Evolutionary conservation across 2,888 invertebrate genomes (phyloP).

Genomic region (Machimus atricapillus): DNA sequence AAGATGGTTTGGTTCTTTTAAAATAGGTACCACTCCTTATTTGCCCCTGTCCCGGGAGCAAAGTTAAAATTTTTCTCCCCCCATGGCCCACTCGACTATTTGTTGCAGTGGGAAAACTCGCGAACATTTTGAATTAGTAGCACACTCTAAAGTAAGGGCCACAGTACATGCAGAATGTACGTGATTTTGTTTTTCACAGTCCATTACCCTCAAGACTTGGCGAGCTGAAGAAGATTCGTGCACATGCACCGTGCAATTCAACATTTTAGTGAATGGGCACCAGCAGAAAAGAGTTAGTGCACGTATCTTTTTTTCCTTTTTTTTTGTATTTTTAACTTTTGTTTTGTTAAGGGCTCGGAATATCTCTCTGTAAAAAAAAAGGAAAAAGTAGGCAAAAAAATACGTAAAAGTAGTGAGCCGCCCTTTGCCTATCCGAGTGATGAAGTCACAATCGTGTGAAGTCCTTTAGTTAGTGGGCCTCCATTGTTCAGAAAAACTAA

Average conservation of each 20-base stretch:
- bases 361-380: background rate
- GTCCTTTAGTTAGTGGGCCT: background rate
- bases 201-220: conserved; percentile 13
- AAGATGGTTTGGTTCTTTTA: background rate
- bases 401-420: background rate
- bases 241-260: background rate
- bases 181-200: conserved; percentile 23
- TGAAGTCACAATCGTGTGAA: background rate
- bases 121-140: background rate
- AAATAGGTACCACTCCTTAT: background rate
- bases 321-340: background rate
- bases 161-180: background rate
- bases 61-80: background rate
- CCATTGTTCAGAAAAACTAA: conserved; percentile 9
- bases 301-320: background rate
- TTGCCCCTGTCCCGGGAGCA: background rate
- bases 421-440: background rate
- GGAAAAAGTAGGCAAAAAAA: background rate
- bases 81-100: background rate
- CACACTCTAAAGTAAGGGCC: background rate
- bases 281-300: background rate
- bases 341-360: background rate
- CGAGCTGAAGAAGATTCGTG: background rate
- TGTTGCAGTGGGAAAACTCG: background rate
- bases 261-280: conserved; percentile 4